A percentile compares a stretch with the other conserved stretches of the same genome.
Evolutionary conservation across 2,888 invertebrate genomes (phyloP).

Genomic region (Philonicus albiceps): DNA sequence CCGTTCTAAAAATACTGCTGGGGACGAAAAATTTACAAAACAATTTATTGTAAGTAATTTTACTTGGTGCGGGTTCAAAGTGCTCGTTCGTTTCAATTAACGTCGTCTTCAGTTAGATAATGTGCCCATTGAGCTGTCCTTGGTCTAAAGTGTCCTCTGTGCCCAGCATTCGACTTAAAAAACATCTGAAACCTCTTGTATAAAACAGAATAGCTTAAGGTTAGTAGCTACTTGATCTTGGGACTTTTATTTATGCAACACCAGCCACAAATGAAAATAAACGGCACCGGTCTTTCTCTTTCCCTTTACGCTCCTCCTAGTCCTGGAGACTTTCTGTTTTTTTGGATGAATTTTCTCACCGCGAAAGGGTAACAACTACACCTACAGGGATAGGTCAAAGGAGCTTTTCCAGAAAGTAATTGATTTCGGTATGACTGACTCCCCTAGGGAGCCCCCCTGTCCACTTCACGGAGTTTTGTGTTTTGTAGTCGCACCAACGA

Average conservation of each 20-base stretch:
- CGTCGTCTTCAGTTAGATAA: neutral
- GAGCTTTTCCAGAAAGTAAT: neutral
- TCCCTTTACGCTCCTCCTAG: neutral
- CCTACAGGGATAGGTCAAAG: neutral
- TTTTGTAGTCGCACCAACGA: neutral
- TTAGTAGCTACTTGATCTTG: neutral
- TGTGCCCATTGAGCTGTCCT: neutral
- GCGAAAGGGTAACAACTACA: neutral
- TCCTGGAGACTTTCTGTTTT: neutral
- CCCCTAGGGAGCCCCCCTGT: neutral
- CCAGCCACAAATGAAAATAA: neutral
- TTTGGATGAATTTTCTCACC: neutral
- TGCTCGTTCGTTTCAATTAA: neutral
- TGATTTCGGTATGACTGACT: neutral
- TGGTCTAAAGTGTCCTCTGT: neutral
- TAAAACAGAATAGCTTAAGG: neutral
- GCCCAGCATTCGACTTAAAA: neutral
- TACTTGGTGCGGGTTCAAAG: neutral
- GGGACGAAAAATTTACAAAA: neutral
- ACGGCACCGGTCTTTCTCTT: neutral
- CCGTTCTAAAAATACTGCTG: neutral
- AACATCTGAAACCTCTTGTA: neutral
- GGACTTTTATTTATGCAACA: neutral
- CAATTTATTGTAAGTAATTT: neutral
- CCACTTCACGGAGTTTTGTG: neutral